Percentiles rank a stretch among this genome's conserved stretches.
These are phyloP conservation scores for Drosophila antonietae DNA, from an alignment of 2,888 invertebrate genomes.

Conservation along the genomic window DNA sequence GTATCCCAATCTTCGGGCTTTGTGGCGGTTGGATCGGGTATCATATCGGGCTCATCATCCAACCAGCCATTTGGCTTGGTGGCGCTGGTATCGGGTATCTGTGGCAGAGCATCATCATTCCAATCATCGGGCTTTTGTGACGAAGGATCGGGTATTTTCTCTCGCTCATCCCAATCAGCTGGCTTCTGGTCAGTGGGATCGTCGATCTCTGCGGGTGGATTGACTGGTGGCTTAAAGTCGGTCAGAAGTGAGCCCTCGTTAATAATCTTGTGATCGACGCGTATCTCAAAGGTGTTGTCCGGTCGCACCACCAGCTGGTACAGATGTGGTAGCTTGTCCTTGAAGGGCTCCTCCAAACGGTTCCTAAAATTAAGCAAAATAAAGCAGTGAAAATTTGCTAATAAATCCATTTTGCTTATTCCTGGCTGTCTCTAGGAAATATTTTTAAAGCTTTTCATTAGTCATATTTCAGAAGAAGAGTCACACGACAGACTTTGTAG, in stretches of 20 bases:
- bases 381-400: background rate
- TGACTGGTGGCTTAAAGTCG: conserved; percentile 96
- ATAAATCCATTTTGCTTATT: background rate
- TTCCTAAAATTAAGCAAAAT: conserved; percentile 85
- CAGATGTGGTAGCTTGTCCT: conserved; percentile 96
- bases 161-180: conserved; percentile 97
- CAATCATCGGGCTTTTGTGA: conserved; percentile 97
- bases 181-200: conserved; percentile 95
- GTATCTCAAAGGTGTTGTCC: conserved; percentile 92
- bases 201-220: conserved; percentile 97
- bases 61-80: conserved; percentile 96
- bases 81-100: conserved; percentile 94
- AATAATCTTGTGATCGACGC: conserved; percentile 92
- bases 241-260: conserved; percentile 94
- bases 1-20: conserved; percentile 98
- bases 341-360: conserved; percentile 93
- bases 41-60: conserved; percentile 94
- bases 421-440: too few relatives aligned
- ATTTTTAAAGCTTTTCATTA: background rate
- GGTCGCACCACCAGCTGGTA: conserved; percentile 92
- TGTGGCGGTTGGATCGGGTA: conserved; percentile 93
- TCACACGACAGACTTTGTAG: background rate
- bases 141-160: conserved; percentile 94
- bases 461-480: background rate
- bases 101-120: conserved; percentile 97